A percentile compares a stretch with the other conserved stretches of the same genome.
These are phyloP conservation scores for Dendrocincla tyrannina DNA, from an alignment of 2,797 vertebrate genomes.

Conservation along the genomic window DNA sequence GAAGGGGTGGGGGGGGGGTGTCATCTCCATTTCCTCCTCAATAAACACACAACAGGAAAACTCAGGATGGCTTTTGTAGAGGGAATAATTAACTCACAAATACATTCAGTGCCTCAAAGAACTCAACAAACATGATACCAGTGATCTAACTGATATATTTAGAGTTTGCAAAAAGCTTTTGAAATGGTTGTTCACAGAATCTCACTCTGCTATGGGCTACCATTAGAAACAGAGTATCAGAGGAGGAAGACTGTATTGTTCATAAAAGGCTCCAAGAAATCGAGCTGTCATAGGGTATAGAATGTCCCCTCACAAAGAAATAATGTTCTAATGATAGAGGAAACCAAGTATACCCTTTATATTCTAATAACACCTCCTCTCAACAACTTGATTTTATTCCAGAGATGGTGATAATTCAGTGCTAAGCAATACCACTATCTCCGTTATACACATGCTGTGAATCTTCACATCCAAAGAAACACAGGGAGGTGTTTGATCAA, in stretches of 20 bases:
- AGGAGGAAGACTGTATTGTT: neutral
- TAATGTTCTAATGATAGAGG: neutral
- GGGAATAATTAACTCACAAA: neutral
- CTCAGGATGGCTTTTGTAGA: neutral
- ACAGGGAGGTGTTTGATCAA: neutral
- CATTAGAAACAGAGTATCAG: neutral
- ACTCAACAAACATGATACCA: neutral
- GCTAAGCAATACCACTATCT: neutral
- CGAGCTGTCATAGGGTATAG: neutral
- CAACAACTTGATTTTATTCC: neutral
- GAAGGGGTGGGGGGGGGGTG: neutral
- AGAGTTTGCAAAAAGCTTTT: neutral
- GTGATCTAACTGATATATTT: neutral
- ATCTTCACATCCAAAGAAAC: neutral
- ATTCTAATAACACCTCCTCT: neutral
- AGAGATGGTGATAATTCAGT: neutral
- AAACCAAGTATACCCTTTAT: neutral
- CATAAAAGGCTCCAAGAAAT: neutral
- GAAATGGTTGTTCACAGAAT: neutral
- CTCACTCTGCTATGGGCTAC: neutral
- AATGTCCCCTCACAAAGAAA: neutral
- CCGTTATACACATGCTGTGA: neutral
- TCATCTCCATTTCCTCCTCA: neutral
- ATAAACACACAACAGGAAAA: neutral
- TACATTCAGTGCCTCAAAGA: neutral